Percentiles rank a stretch among this genome's conserved stretches.
phyloP scores from a whole-genome alignment of 2,888 invertebrate species.

The Alentia gelatinosa region DNA sequence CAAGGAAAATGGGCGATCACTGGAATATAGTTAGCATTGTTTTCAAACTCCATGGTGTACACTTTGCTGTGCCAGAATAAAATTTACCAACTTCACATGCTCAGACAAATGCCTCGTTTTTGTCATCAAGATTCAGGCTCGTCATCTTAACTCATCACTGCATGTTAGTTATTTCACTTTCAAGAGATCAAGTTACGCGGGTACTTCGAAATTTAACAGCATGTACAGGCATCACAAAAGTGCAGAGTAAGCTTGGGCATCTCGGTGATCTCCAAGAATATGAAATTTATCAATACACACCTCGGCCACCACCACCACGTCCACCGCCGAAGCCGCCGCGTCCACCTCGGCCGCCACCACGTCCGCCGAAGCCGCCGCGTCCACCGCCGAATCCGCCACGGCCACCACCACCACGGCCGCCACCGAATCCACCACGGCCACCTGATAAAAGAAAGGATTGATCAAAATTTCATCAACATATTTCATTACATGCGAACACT shows the following conservation, averaged over 20 bases:
- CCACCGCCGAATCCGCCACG: neutral
- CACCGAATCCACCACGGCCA: conserved; percentile 14
- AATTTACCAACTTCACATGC: neutral
- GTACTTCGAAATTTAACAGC: neutral
- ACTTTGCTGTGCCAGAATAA: no score
- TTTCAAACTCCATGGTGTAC: no score
- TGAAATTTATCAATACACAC: neutral
- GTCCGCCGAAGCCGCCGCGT: neutral
- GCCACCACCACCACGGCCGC: neutral
- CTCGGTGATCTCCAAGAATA: neutral
- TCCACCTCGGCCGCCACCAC: conserved; percentile 3
- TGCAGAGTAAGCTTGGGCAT: neutral
- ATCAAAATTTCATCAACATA: neutral
- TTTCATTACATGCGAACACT: neutral
- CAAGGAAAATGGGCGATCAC: no score
- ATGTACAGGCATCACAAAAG: neutral
- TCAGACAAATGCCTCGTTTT: conserved; percentile 53
- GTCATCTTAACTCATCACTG: conserved; percentile 38
- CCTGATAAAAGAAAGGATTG: neutral
- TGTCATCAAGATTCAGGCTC: conserved; percentile 48
- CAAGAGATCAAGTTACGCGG: neutral
- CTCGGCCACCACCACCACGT: neutral
- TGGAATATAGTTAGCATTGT: no score
- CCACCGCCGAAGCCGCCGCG: neutral
- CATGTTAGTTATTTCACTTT: neutral